These are phyloP conservation scores for Heptranchias perlo DNA, from an alignment of 2,113 vertebrate genomes.

Conservation along the genomic window DNA sequence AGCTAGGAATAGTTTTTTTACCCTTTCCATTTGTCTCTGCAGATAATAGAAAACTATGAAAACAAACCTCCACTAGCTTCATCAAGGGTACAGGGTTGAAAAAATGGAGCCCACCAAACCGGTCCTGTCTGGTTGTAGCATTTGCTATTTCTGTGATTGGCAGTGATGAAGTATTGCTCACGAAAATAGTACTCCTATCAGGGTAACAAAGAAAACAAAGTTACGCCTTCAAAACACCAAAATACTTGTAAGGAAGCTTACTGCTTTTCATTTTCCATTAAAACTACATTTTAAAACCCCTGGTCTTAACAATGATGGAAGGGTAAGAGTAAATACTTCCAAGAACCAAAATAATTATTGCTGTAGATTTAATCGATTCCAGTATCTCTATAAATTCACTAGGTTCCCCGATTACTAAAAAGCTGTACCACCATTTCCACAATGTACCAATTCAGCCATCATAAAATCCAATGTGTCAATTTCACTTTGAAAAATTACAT, in stretches of 20 bases:
- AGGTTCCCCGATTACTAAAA: neutral
- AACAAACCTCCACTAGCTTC: slow-evolving; percentile 87
- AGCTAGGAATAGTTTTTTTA: neutral
- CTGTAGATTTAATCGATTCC: neutral
- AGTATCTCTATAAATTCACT: neutral
- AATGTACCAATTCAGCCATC: neutral
- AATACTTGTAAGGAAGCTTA: neutral
- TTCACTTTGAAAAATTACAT: neutral
- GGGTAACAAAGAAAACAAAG: neutral
- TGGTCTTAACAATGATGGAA: neutral
- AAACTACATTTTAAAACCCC: neutral
- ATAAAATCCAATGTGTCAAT: neutral
- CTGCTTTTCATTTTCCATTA: neutral
- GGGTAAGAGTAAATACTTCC: neutral
- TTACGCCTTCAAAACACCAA: slow-evolving; percentile 13
- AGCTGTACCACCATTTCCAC: neutral
- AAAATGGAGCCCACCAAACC: slow-evolving; percentile 91
- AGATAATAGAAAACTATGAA: neutral
- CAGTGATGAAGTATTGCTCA: slow-evolving; percentile 94
- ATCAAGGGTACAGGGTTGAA: slow-evolving; percentile 96
- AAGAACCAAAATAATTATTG: neutral
- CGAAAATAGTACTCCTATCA: slow-evolving; percentile 83
- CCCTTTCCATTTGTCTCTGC: neutral
- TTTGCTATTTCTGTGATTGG: slow-evolving; percentile 79
- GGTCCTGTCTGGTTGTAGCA: slow-evolving; percentile 77